phyloP scores from a whole-genome alignment of 2,797 vertebrate species.

The Tokudaia muenninki region DNA sequence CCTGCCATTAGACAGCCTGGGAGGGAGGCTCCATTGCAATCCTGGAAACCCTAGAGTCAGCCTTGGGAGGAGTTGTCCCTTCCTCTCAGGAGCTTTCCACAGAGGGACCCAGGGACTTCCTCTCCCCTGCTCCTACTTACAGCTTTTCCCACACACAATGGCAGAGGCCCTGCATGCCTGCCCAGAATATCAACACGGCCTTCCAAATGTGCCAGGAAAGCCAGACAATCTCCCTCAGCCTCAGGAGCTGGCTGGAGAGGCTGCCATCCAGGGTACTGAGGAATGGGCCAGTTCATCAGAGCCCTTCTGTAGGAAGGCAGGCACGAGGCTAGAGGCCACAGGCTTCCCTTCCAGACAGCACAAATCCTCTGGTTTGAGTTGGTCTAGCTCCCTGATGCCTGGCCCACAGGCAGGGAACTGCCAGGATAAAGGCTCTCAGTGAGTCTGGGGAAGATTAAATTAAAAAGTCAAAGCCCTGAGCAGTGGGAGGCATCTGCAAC shows the following conservation, averaged over 20 bases:
- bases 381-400: constrained; percentile 48
- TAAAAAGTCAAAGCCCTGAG: constrained; percentile 19
- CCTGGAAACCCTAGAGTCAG: rapidly evolving
- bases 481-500: background rate
- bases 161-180: constrained; percentile 50
- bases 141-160: background rate
- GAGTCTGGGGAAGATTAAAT: constrained; percentile 6
- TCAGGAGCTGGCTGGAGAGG: constrained; percentile 53
- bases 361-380: constrained; percentile 68
- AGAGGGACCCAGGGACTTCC: background rate
- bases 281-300: constrained; percentile 67
- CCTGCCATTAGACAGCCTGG: rapidly evolving
- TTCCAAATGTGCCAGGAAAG: constrained; percentile 37
- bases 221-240: background rate
- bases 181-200: constrained; percentile 20
- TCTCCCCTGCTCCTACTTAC: background rate
- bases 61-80: background rate
- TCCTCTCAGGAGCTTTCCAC: background rate
- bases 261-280: constrained; percentile 28
- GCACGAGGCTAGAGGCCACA: background rate
- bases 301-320: constrained; percentile 46
- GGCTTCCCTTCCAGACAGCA: constrained; percentile 77
- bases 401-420: constrained; percentile 37
- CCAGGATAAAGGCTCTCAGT: background rate
- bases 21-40: background rate